Evolutionary conservation across 1,140 invertebrate species (phyloP), one percentile per base, ranked within the genome.

Genomic region (Trichonephila clavipes): DNA sequence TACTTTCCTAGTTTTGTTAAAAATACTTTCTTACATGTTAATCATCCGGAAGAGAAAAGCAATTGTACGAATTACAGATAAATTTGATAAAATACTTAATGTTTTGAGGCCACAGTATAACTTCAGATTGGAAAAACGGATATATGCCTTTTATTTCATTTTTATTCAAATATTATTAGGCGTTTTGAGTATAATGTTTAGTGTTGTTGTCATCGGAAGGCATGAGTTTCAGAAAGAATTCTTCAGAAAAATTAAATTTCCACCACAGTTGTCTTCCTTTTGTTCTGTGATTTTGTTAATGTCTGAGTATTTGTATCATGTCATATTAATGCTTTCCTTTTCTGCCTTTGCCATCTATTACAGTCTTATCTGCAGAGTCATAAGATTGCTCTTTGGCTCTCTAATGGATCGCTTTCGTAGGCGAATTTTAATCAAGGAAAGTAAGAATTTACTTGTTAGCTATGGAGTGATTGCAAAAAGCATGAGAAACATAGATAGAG

Each of bases 151-250:
- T 69, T 69, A 14, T 24, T 69, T 69, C 24, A 8, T n/a, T 28
- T 69, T 69, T 24, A 12, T 24, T 69, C n/a, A 14, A 28, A 69
- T 69, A 3, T 28, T 24, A 1, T 3, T 28, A 4, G 24, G 0
- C 12, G 10, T 24, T n/a, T 69, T 24, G 66, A 24, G n/a, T 3
- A 12, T n/a, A 2, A 2, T 24, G 66, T 3, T 69, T 2, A 4
- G 6, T 14, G 4, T 2, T 8, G 1, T 3, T 8, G 8, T 1
- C 14, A 1, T 6, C 10, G 10, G 10, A 10, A 28, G n/a, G 1
- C 10, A 3, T 24, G n/a, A 69, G 3, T 0, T 12, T 14, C 2
- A 1, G 7, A 24, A 69, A 69, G n/a, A 12, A 14, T 24, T 24
- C 12, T 24, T 69, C 12, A 14, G 0, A 69, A 1, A 6, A 12